These are phyloP conservation scores for Bostrychus sinensis DNA, from an alignment of 2,113 vertebrate genomes.

Conservation along the genomic window DNA sequence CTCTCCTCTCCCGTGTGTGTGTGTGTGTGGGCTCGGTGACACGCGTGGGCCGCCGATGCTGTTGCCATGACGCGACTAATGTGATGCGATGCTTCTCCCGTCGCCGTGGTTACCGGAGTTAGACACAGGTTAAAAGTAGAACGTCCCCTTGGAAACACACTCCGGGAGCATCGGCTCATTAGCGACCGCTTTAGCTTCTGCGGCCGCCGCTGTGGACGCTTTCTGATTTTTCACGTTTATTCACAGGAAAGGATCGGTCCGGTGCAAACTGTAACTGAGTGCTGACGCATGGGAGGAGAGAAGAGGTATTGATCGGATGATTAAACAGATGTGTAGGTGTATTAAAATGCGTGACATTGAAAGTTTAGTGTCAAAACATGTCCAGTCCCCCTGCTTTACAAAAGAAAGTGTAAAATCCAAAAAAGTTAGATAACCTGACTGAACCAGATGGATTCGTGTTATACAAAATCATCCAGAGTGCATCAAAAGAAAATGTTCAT, in stretches of 20 bases:
- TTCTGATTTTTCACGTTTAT: background rate
- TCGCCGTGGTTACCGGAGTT: slow-evolving; percentile 29
- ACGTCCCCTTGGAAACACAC: slow-evolving; percentile 37
- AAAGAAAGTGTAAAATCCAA: no score
- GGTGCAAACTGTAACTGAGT: background rate
- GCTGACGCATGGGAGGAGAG: background rate
- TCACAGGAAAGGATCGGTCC: background rate
- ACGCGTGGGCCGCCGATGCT: slow-evolving; percentile 15
- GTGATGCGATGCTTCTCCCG: slow-evolving; percentile 19
- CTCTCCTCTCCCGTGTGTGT: background rate
- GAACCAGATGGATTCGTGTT: no score
- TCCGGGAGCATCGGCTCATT: background rate
- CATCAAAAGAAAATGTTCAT: no score
- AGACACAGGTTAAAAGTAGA: slow-evolving; percentile 41
- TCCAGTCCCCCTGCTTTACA: no score
- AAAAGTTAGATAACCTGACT: no score
- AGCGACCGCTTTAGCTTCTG: background rate
- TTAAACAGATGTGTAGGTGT: background rate
- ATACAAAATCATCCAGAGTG: no score
- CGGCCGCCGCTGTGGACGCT: no score
- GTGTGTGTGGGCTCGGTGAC: slow-evolving; percentile 13
- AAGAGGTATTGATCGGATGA: background rate
- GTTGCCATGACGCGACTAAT: slow-evolving; percentile 38
- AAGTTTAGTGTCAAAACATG: no score
- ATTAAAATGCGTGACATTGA: background rate